phyloP scores from a whole-genome alignment of 2,888 invertebrate species.

The Nysson spinosus region DNA sequence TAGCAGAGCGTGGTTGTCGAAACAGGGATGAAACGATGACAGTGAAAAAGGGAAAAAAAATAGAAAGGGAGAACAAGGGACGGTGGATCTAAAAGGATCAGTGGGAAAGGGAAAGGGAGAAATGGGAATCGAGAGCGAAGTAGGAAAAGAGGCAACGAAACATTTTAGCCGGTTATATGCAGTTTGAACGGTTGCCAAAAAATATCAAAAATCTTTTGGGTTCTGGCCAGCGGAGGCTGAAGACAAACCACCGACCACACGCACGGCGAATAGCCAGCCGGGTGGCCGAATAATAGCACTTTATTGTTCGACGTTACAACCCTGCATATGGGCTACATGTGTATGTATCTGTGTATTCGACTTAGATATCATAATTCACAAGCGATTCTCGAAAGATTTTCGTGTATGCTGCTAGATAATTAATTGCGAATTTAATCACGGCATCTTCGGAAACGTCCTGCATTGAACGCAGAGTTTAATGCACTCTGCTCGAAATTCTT shows the following conservation, averaged over 20 bases:
- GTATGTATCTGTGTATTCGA: constrained; percentile 18
- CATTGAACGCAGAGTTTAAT: no score
- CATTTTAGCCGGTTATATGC: constrained; percentile 70
- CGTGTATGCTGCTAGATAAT: no score
- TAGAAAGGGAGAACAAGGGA: neutral
- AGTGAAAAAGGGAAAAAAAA: neutral
- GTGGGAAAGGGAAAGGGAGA: neutral
- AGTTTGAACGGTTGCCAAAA: constrained; percentile 71
- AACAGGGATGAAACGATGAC: neutral
- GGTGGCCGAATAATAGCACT: constrained; percentile 66
- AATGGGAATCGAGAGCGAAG: constrained; percentile 7
- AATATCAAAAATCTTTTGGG: constrained; percentile 74
- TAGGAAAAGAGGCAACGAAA: constrained; percentile 56
- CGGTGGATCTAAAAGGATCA: no score
- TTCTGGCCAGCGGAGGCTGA: constrained; percentile 56
- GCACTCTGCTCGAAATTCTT: no score
- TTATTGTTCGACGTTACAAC: constrained; percentile 64
- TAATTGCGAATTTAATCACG: no score
- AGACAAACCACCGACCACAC: constrained; percentile 63
- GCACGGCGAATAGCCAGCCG: constrained; percentile 56
- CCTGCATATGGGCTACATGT: constrained; percentile 34
- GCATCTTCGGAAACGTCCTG: no score
- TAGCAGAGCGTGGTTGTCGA: neutral
- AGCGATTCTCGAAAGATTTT: no score
- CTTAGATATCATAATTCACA: constrained; percentile 40